Evolutionary conservation across 2,113 vertebrate genomes (phyloP).

Genomic region (Murina feae): DNA sequence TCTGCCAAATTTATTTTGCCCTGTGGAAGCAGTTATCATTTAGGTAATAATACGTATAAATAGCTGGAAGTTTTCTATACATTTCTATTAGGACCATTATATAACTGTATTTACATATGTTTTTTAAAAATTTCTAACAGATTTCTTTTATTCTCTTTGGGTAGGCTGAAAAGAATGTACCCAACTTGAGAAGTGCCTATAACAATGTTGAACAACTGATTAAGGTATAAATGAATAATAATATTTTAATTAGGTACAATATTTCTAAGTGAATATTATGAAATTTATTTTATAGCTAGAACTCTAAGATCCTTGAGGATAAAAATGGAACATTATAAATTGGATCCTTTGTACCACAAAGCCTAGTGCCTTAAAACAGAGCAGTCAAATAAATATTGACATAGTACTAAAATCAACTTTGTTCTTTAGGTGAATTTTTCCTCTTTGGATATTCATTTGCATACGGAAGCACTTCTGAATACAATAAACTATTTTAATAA

Average conservation of each 20-base stretch:
- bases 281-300: conserved; percentile 74
- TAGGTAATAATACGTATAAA: neutral
- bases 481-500: conserved; percentile 91
- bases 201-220: conserved; percentile 91
- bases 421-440: conserved; percentile 89
- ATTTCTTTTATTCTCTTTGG: conserved; percentile 40
- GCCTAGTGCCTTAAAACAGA: neutral
- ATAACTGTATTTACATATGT: neutral
- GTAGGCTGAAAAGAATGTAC: conserved; percentile 90
- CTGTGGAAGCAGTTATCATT: conserved; percentile 16
- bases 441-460: conserved; percentile 95
- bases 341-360: neutral
- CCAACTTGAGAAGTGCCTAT: conserved; percentile 87
- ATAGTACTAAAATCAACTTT: conserved; percentile 77
- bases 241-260: neutral
- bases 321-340: conserved; percentile 10
- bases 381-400: conserved; percentile 19
- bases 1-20: neutral
- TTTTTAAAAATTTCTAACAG: neutral
- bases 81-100: neutral
- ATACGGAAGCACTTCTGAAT: conserved; percentile 93
- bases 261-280: neutral
- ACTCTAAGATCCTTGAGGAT: conserved; percentile 42
- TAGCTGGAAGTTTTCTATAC: neutral
- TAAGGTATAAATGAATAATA: conserved; percentile 83